These are phyloP conservation scores for Pseudomugil gertrudae DNA, from an alignment of 2,797 vertebrate genomes.

Conservation along the genomic window DNA sequence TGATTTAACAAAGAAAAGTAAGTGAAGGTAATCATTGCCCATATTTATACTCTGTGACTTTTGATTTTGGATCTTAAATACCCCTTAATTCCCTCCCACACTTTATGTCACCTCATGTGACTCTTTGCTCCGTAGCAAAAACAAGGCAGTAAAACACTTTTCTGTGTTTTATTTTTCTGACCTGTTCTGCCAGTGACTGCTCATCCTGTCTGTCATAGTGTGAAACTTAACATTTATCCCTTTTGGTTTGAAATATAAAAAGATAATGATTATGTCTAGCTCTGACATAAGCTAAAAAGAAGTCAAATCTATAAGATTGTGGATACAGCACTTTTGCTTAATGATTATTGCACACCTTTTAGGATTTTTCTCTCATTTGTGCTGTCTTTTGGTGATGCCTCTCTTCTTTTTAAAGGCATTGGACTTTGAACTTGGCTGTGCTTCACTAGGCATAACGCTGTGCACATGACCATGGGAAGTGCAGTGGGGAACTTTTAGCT, in stretches of 20 bases:
- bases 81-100: slow-evolving; percentile 12
- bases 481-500: slow-evolving; percentile 38
- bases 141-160: slow-evolving; percentile 44
- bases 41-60: slow-evolving; percentile 1
- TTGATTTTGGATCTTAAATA: slow-evolving; percentile 8
- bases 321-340: slow-evolving; percentile 16
- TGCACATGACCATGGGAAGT: slow-evolving; percentile 59
- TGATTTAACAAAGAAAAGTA: not conserved
- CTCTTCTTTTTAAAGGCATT: slow-evolving; percentile 17
- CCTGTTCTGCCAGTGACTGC: not conserved
- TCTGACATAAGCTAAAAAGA: not conserved
- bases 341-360: not conserved
- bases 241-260: not conserved
- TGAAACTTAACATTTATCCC: not conserved
- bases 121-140: slow-evolving; percentile 39
- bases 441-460: slow-evolving; percentile 42
- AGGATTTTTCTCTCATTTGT: not conserved
- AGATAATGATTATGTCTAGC: not conserved
- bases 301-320: not conserved
- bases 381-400: slow-evolving; percentile 6
- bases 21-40: slow-evolving; percentile 19
- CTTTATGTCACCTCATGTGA: slow-evolving; percentile 52
- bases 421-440: slow-evolving; percentile 55
- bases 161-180: slow-evolving; percentile 14
- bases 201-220: not conserved